Base-by-base conservation (phyloP, 2,888 invertebrate species). In the Zygaena filipendulae region DNA sequence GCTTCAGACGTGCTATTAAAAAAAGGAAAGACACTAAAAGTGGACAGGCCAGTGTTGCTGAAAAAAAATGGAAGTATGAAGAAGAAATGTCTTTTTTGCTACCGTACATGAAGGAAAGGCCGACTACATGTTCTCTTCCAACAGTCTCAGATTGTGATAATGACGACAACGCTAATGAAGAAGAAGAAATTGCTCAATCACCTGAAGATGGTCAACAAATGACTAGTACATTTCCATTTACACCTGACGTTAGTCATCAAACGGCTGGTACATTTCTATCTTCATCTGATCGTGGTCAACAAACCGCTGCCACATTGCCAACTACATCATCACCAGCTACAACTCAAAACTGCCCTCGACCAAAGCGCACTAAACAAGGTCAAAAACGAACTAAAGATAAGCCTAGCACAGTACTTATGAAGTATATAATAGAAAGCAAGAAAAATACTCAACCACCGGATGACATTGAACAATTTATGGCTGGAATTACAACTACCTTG, bases 1-100 rank as follows among this genome's bases (percentile, higher is more conserved):
- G 40, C 21, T 42, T 35, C 30, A 32, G 36, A 30, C 37, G 34
- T 25, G 31, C 31, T 34, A 19, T 36, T 18, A 37, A 33, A 28
- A 40, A 35, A 29, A 29, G 22, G 25, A 40, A 35, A 34, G 29
- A 32, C 25, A 30, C 33, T 13, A 32, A 28, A 29, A n/a, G n/a
- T n/a, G n/a, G n/a, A n/a, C n/a, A n/a, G n/a, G n/a, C n/a, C n/a
- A n/a, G n/a, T n/a, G 25, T 22, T 27, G 21, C 23, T 31, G 25
- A 12, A 18, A 40, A 36, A 31, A 38, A 42, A 34, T 42, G 42
- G 42, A 36, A 34, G 33, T 42, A 40, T 30, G 36, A 42, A 31
- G 42, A 38, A 18, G 38, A 38, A 29, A 40, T 41, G 41, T 25
- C 32, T 25, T 42, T 40, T 35, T 38, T 42, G 26, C 26, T 40